These are phyloP conservation scores for Molossus molossus DNA, from an alignment of 2,797 vertebrate species.

Conservation along the genomic window DNA sequence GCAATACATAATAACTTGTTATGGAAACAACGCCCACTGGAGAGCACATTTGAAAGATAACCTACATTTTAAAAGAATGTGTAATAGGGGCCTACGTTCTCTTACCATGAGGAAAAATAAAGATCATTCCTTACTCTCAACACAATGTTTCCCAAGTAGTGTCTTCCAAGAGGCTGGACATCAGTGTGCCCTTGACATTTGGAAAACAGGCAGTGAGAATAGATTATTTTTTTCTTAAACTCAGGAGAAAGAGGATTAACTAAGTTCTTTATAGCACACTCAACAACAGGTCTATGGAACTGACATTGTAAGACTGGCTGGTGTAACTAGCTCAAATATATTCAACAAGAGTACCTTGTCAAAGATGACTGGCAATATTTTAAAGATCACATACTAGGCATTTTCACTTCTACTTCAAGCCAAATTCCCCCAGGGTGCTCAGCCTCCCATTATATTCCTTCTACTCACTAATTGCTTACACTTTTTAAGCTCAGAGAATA, in stretches of 20 bases:
- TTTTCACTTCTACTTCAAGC: slow-evolving; percentile 7
- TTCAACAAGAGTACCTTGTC: slow-evolving; percentile 2
- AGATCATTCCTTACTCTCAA: slow-evolving; percentile 34
- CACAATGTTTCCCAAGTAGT: not conserved
- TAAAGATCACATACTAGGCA: not conserved
- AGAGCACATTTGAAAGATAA: slow-evolving; percentile 69
- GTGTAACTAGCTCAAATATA: not conserved
- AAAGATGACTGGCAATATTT: not conserved
- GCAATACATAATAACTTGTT: slow-evolving; percentile 77
- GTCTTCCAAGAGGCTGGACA: not conserved
- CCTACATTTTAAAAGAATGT: slow-evolving; percentile 70
- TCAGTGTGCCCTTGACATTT: slow-evolving; percentile 64
- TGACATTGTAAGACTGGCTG: not conserved
- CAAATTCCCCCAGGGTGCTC: not conserved
- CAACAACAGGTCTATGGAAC: not conserved
- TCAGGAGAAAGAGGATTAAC: not conserved
- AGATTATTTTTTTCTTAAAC: not conserved
- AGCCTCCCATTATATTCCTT: not conserved
- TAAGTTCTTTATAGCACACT: not conserved
- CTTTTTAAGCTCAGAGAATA: slow-evolving; percentile 12
- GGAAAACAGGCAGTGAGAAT: not conserved
- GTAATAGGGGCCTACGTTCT: slow-evolving; percentile 18
- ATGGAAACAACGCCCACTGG: slow-evolving; percentile 53
- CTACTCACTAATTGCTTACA: not conserved
- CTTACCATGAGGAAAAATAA: slow-evolving; percentile 39